These are phyloP conservation scores for Buceros bicornis DNA, from an alignment of 2,797 vertebrate genomes.

Conservation along the genomic window DNA sequence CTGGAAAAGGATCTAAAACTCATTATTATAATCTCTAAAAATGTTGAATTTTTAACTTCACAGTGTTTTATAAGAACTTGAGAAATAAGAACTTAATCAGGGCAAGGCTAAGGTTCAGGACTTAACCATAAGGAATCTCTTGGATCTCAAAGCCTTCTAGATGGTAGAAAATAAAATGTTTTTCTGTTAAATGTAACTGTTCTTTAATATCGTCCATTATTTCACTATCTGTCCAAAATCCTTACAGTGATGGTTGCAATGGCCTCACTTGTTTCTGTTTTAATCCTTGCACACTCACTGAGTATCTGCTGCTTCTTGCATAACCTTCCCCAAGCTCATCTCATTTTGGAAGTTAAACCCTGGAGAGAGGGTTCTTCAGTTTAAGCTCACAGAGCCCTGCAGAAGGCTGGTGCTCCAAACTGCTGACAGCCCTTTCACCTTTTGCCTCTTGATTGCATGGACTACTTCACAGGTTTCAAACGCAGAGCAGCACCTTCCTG, in stretches of 20 bases:
- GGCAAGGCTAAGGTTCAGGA: neutral
- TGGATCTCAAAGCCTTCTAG: neutral
- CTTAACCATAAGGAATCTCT: neutral
- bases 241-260: neutral
- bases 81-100: neutral
- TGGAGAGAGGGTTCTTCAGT: neutral
- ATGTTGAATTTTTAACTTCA: neutral
- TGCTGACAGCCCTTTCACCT: neutral
- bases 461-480: neutral
- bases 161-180: neutral
- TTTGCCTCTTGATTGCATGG: neutral
- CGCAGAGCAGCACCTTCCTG: neutral
- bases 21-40: slow-evolving; percentile 31
- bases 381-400: neutral
- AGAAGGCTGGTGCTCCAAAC: neutral
- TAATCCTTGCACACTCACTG: neutral
- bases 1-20: neutral
- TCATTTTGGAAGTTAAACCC: neutral
- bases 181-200: fast-evolving
- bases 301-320: neutral
- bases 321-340: neutral
- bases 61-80: neutral
- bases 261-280: neutral
- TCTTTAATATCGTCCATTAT: neutral
- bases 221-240: neutral